Percentiles rank a stretch among this genome's conserved stretches.
Evolutionary conservation across 1,140 invertebrate genomes (phyloP).

Genomic region (Teleopsis dalmanni): DNA sequence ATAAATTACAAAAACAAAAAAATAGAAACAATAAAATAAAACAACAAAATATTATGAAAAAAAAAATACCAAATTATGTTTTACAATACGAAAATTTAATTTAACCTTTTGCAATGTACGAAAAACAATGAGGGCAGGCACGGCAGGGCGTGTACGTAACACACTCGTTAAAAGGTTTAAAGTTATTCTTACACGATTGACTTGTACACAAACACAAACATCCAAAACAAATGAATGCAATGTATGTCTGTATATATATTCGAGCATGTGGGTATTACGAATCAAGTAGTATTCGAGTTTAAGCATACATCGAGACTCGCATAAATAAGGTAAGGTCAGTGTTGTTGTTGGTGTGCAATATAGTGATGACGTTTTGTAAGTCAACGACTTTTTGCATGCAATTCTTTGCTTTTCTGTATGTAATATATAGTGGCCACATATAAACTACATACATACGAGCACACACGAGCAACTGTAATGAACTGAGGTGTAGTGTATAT

Average conservation of each 20-base stretch:
- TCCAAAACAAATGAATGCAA: too few species aligned
- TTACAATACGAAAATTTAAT: slow-evolving; percentile 34
- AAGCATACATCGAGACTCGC: not conserved
- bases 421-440: too few species aligned
- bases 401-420: too few species aligned
- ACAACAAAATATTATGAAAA: not conserved
- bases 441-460: too few species aligned
- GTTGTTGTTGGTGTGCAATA: not conserved
- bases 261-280: not conserved
- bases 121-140: not conserved
- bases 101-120: slow-evolving; percentile 25
- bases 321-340: not conserved
- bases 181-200: not conserved
- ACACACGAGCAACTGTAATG: too few species aligned
- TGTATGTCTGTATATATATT: not conserved
- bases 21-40: not conserved
- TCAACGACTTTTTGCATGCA: slow-evolving; percentile 5
- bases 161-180: not conserved
- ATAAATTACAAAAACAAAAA: not conserved
- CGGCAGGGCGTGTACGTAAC: slow-evolving; percentile 9
- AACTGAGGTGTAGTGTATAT: too few species aligned
- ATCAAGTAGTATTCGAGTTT: too few species aligned
- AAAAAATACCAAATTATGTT: slow-evolving; percentile 23
- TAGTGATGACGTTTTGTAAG: not conserved
- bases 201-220: not conserved